Base-by-base conservation (phyloP, 2,113 vertebrate genomes). In the Phocoena sinus region DNA sequence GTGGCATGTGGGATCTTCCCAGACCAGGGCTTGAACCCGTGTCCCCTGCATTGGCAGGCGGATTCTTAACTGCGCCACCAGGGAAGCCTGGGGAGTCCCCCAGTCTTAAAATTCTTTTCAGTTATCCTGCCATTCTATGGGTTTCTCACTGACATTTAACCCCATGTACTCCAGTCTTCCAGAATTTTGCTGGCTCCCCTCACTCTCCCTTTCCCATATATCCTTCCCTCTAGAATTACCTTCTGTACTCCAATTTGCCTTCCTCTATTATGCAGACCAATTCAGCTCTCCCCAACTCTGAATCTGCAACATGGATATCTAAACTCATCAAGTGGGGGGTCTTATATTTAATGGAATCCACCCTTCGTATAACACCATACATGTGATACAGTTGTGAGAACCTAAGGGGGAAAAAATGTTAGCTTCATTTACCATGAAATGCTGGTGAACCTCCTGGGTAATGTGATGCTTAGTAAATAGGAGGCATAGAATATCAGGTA, bases 301-400 rank as follows among this genome's bases (percentile, higher is more conserved):
- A 86, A 82, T 15, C 41, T 53, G 23, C 44, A 74, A 62, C 26
- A 28, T 47, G 5, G 26, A 74, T 67, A 89, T 83, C 53, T 91
- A 58, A 63, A 70, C 2, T 12, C 65, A 70, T 33, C 15, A 53
- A 73, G 38, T 38, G 50, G 9, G n/a, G 23, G 20, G 3, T 82
- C 47, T 80, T 88, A 63, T 47, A 73, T 79, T 87, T 60, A 86
- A 62, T 63, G 71, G 47, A 73, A 65, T 82, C 28, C 53, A 38
- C 62, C n/a, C 44, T 96, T 63, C 44, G 58, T 86, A 31, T 97
- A 96, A 97, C 89, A 85, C 79, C 91, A 47, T 53, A 60, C 36
- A 71, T 92, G n/a, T 77, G 97, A 97, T 96, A 98, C 68, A 77
- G 87, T 96, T 90, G 5, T 74, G 79, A 81, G 71, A 87, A 96